phyloP scores from a whole-genome alignment of 2,797 vertebrate genomes.

The Fistularia commersonii region DNA sequence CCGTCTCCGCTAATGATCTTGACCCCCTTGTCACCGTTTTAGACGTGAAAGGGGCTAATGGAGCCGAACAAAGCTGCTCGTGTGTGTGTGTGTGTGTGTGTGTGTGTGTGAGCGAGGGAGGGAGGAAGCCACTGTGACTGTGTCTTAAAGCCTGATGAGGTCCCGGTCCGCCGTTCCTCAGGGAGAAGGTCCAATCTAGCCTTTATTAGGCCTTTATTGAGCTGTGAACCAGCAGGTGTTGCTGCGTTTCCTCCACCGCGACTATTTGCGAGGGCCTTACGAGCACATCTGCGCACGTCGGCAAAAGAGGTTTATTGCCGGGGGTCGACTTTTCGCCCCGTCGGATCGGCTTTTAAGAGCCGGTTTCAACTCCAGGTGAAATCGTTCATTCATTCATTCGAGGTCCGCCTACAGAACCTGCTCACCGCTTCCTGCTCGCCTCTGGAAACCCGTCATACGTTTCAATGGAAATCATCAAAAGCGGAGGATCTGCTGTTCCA shows the following conservation, averaged over 20 bases:
- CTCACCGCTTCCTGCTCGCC: too few relatives aligned
- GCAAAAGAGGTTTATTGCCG: too few relatives aligned
- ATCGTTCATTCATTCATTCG: too few relatives aligned
- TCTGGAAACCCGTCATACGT: too few relatives aligned
- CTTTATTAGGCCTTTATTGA: slow-evolving; percentile 72
- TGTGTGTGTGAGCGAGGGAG: slow-evolving; percentile 16
- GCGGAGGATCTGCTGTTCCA: too few relatives aligned
- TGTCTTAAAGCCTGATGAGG: slow-evolving; percentile 86
- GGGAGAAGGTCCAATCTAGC: slow-evolving; percentile 79
- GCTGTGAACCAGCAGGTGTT: slow-evolving; percentile 52
- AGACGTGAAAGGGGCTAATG: slow-evolving; percentile 65
- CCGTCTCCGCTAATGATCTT: slow-evolving; percentile 67
- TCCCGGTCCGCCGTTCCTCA: slow-evolving; percentile 90
- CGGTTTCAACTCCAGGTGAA: too few relatives aligned
- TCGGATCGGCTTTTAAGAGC: too few relatives aligned
- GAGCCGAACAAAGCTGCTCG: slow-evolving; percentile 65
- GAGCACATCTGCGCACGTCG: slow-evolving; percentile 39
- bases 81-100: slow-evolving; percentile 12
- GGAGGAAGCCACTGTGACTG: slow-evolving; percentile 41
- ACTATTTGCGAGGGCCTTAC: slow-evolving; percentile 58
- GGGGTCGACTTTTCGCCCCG: too few relatives aligned
- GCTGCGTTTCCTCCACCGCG: slow-evolving; percentile 37
- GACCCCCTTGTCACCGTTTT: slow-evolving; percentile 60
- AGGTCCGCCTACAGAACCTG: too few relatives aligned
- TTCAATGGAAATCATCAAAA: too few relatives aligned